Evolutionary conservation across 2,888 invertebrate genomes (phyloP).

Genomic region (Protophormia terraenovae): DNA sequence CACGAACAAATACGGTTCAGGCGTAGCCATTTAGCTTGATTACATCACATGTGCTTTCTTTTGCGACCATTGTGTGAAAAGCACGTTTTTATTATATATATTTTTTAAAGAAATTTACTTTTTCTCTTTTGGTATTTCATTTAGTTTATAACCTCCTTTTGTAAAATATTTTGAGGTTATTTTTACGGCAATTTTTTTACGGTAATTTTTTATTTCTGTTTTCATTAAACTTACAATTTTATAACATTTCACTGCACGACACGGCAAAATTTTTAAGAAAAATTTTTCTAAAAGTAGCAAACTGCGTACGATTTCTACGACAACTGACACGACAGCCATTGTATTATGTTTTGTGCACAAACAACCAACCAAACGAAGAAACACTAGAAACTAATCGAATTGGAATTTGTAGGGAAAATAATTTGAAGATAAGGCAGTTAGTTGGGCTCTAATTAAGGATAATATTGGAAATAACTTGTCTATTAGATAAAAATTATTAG

Average conservation of each 20-base stretch:
- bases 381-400: constrained; percentile 24
- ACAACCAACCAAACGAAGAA: constrained; percentile 52
- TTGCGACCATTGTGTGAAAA: constrained; percentile 6
- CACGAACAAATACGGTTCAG: constrained; percentile 15
- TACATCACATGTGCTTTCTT: constrained; percentile 65
- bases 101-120: constrained; percentile 19
- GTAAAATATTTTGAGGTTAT: constrained; percentile 59
- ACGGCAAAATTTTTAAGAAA: constrained; percentile 51
- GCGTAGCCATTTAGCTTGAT: constrained; percentile 47
- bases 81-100: constrained; percentile 54
- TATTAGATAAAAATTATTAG: too few species aligned
- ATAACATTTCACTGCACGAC: constrained; percentile 61
- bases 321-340: constrained; percentile 66
- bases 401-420: background rate
- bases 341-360: constrained; percentile 58
- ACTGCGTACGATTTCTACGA: constrained; percentile 62
- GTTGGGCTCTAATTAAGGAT: background rate
- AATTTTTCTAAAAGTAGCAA: constrained; percentile 55
- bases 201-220: constrained; percentile 17
- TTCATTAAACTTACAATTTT: constrained; percentile 58
- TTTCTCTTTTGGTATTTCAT: constrained; percentile 6
- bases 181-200: constrained; percentile 19
- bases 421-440: constrained; percentile 46
- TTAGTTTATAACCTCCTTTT: constrained; percentile 45
- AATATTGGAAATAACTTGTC: background rate